phyloP scores from a whole-genome alignment of 64 coral and sea anemone genomes.

The Dendronephthya gigantea region DNA sequence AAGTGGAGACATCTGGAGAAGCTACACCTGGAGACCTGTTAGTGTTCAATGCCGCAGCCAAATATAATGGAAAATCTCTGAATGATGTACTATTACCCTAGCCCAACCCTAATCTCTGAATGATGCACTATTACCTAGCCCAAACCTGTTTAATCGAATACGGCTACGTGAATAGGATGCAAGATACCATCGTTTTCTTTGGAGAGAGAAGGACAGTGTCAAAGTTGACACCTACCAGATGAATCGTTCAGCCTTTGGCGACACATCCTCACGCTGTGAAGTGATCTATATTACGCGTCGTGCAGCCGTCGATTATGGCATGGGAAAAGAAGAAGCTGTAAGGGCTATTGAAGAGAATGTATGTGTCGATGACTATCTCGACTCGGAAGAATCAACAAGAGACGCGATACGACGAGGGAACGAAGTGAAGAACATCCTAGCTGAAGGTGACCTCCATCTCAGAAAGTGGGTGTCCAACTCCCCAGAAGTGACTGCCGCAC shows the following conservation, averaged over 20 bases:
- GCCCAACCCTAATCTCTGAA: neutral
- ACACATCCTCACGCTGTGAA: neutral
- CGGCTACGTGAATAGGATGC: neutral
- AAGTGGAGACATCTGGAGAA: constrained; percentile 6
- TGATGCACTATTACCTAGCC: neutral
- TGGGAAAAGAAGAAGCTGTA: neutral
- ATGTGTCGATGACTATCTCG: neutral
- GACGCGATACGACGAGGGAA: neutral
- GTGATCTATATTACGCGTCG: neutral
- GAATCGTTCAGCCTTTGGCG: neutral
- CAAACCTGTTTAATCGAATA: neutral
- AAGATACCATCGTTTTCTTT: neutral
- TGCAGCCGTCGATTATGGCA: neutral
- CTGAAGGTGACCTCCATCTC: neutral
- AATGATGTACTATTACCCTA: neutral
- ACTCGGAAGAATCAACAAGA: neutral
- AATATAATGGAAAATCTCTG: neutral
- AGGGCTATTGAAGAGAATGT: neutral
- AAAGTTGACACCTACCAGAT: neutral
- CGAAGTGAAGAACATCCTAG: neutral
- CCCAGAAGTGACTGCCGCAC: neutral
- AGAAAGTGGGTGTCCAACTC: neutral
- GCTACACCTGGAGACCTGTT: neutral
- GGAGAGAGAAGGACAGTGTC: neutral
- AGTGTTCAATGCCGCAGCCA: neutral